These are phyloP conservation scores for Mobula hypostoma DNA, from an alignment of 2,113 vertebrate species.

Conservation along the genomic window DNA sequence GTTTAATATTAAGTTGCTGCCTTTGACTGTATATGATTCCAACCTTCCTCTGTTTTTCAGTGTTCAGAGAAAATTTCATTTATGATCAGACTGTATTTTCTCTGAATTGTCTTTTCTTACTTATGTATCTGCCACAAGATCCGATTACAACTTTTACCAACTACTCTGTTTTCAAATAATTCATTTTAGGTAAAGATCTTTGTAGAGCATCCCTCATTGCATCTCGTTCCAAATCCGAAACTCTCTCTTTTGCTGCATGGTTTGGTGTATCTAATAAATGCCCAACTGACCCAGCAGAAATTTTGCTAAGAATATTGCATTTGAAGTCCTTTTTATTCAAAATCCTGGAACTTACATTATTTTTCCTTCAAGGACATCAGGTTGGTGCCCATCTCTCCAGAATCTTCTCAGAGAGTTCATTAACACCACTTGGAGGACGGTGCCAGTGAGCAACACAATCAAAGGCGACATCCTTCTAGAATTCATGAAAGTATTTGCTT, in stretches of 20 bases:
- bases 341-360: not conserved
- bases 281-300: not conserved
- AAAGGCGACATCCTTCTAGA: no score
- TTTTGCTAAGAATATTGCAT: not conserved
- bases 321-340: not conserved
- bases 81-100: not conserved
- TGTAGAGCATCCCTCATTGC: not conserved
- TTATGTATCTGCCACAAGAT: not conserved
- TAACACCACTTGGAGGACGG: not conserved
- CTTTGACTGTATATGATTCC: not conserved
- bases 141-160: not conserved
- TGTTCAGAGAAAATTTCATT: not conserved
- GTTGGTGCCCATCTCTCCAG: not conserved
- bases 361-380: not conserved
- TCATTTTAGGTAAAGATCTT: not conserved
- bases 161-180: not conserved
- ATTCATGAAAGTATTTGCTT: no score
- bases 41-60: not conserved
- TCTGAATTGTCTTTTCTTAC: not conserved
- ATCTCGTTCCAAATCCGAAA: not conserved
- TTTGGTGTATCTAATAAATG: not conserved
- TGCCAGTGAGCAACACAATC: no score
- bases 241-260: not conserved
- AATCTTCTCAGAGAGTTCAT: not conserved
- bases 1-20: not conserved